Evolutionary conservation across 2,888 invertebrate species (phyloP).

Genomic region (Globia sparganii): DNA sequence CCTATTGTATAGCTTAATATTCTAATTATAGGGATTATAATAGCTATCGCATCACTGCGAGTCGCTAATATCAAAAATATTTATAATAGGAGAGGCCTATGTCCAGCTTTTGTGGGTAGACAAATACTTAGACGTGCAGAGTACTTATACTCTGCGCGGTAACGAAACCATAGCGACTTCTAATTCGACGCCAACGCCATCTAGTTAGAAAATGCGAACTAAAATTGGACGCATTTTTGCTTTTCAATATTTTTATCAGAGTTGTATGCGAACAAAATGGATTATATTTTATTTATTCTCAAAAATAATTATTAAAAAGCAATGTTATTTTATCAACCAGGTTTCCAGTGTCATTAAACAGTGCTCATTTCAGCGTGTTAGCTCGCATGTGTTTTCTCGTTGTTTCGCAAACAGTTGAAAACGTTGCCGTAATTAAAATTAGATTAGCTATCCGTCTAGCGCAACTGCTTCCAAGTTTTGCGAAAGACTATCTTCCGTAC

Average conservation of each 20-base stretch:
- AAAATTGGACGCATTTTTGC: neutral
- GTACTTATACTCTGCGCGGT: constrained; percentile 13
- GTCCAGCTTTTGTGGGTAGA: constrained; percentile 36
- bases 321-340: neutral
- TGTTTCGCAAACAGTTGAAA: constrained; percentile 55
- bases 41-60: constrained; percentile 28
- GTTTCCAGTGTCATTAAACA: neutral
- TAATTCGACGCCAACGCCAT: constrained; percentile 41
- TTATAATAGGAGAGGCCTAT: constrained; percentile 41
- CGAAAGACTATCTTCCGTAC: constrained; percentile 57
- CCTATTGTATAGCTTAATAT: too few species aligned
- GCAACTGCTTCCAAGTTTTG: constrained; percentile 65
- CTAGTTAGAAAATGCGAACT: constrained; percentile 24
- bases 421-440: constrained; percentile 62
- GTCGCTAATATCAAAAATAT: constrained; percentile 30
- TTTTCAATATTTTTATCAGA: neutral
- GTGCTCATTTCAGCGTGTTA: neutral
- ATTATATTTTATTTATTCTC: neutral
- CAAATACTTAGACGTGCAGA: fast-evolving
- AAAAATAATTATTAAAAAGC: neutral
- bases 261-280: neutral
- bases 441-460: constrained; percentile 66
- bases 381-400: constrained; percentile 27
- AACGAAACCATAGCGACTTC: constrained; percentile 42
- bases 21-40: neutral